phyloP scores from a whole-genome alignment of 2,888 invertebrate species.

The Horisme vitalbata region DNA sequence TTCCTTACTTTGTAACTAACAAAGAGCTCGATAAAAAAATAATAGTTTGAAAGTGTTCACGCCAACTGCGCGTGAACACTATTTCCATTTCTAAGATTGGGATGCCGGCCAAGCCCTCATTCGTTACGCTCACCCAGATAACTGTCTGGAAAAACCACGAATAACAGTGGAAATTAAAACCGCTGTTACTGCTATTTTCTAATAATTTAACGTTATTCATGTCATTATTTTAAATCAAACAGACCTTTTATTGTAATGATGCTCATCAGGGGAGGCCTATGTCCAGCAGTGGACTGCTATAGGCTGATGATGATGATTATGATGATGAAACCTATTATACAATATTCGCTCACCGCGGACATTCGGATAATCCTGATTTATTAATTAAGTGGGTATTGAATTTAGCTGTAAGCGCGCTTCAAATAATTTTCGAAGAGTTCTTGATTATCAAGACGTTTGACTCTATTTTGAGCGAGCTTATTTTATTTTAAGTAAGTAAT shows the following conservation, averaged over 20 bases:
- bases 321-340: no score
- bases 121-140: conserved; percentile 13
- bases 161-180: conserved; percentile 26
- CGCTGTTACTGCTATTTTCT: conserved; percentile 29
- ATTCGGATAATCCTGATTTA: conserved; percentile 44
- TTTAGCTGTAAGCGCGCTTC: conserved; percentile 28
- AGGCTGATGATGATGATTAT: no score
- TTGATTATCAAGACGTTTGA: conserved; percentile 2
- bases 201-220: conserved; percentile 36
- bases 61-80: no score
- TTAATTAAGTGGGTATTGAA: conserved; percentile 42
- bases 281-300: no score
- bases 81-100: conserved; percentile 29
- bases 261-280: no score
- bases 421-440: conserved; percentile 6
- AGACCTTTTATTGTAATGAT: conserved; percentile 38
- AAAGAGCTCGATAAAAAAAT: conserved; percentile 14
- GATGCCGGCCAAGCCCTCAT: conserved; percentile 36
- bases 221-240: conserved; percentile 35
- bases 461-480: no score
- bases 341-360: conserved; percentile 35
- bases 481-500: neutral
- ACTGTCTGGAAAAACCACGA: conserved; percentile 10
- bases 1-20: neutral
- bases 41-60: conserved; percentile 29